These are phyloP conservation scores for Temnothorax unifasciatus DNA, from an alignment of 2,888 invertebrate genomes.

Conservation along the genomic window DNA sequence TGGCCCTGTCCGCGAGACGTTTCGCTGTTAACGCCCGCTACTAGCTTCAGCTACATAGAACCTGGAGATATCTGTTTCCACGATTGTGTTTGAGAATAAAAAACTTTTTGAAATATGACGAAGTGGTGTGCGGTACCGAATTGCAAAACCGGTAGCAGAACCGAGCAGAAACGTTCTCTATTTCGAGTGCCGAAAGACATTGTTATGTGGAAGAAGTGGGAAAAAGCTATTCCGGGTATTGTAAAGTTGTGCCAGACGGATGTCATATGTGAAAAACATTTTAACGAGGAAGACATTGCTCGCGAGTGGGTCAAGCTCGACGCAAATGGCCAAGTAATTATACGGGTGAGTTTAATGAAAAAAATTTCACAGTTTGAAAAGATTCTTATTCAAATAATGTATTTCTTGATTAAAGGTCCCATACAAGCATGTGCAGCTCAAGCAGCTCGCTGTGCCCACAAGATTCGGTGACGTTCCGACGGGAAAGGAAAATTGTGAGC, in stretches of 20 bases:
- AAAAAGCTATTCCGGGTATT: constrained; percentile 55
- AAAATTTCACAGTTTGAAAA: neutral
- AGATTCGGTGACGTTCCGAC: neutral
- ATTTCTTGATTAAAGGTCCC: neutral
- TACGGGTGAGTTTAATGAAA: constrained; percentile 52
- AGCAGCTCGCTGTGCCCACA: neutral
- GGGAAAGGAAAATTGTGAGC: neutral
- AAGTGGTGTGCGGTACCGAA: constrained; percentile 33
- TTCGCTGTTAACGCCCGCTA: too few species aligned
- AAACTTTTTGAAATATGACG: neutral
- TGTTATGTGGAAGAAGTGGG: constrained; percentile 47
- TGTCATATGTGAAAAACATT: constrained; percentile 60
- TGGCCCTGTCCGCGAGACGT: too few species aligned
- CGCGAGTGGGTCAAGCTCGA: constrained; percentile 58
- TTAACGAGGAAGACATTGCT: constrained; percentile 53
- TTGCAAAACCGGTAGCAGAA: constrained; percentile 26
- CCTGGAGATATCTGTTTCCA: too few species aligned
- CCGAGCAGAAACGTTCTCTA: neutral
- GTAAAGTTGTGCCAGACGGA: constrained; percentile 38
- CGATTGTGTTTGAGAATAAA: too few species aligned
- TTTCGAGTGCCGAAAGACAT: constrained; percentile 43
- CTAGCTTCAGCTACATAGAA: too few species aligned
- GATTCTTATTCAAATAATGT: neutral
- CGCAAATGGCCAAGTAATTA: constrained; percentile 51
- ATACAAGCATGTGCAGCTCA: neutral